Evolutionary conservation across 2,113 vertebrate genomes (phyloP), one percentile per base, ranked within the genome.

Genomic region (Serinus canaria): DNA sequence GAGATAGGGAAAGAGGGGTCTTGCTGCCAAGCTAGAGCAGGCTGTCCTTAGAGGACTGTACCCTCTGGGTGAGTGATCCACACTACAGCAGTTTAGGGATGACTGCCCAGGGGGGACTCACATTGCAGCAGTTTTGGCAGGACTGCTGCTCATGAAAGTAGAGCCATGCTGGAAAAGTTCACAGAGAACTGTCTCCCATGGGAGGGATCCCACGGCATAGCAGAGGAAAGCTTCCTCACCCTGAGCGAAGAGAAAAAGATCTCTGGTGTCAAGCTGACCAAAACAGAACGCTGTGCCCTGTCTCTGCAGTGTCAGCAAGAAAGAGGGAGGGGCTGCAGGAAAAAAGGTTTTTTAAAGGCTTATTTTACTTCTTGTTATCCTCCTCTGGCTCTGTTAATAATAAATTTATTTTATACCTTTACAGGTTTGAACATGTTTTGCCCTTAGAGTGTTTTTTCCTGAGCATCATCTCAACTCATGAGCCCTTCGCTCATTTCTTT

Each of bases 11-110:
- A 41, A 41, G 41, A 31, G 44, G 12, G 6, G 17, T 18, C 28
- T 25, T 63, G 30, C 8, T 63, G 14, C 37, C 31, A 53, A 43
- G 27, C 23, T n/a, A 28, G 47, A 78, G 14, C 23, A 64, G 24
- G 14, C 18, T 64, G 4, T 64, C 8, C 23, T 43, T n/a, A 53
- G 7, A 35, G 11, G 3, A 30, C 31, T 24, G 24, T 39, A 11
- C 7, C 15, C 25, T 0, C 0, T 35, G 39, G 25, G 9, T 0
- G 0, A 46, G 3, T 37, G 25, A 35, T 4, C 20, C 25, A 55
- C 1, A 3, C 7, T 7, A 3, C 10, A 18, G 3, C 39, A 46
- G 25, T 80, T 46, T 46, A 31, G 33, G 62, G 27, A 37, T 0
- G 6, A 20, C 4, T 24, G 39, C 11, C 39, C 5, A 6, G 39